Base-by-base conservation (phyloP, 2,888 invertebrate genomes). In the Adelognathus sp. region DNA sequence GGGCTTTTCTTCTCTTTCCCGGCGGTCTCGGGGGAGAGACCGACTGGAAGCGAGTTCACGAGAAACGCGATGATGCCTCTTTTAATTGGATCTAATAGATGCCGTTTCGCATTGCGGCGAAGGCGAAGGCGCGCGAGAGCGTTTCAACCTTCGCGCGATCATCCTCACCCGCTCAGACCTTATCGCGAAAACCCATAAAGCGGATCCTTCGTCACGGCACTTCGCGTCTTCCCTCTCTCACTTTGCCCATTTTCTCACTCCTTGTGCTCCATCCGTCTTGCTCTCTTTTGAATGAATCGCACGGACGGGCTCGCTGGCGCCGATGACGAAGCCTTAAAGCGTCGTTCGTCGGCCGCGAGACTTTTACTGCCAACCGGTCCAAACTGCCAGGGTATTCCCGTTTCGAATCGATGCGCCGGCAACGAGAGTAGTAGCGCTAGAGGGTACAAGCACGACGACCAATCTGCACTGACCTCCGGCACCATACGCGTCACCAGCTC, bases 71-170 rank as follows among this genome's bases (percentile, higher is more conserved):
- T 50, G 61, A 64, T 73, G 73, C 63, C 73, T 73, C 69, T 78
- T 78, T 78, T 78, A 78, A 78, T 78, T 78, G 77, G 77, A 73
- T 78, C 73, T 78, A 78, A 78, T 73, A 69, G 73, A 78, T 50
- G 73, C 77, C 56, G 31, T 36, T 72, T 77, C 36, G 66, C 46
- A 61, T 44, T 72, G 44, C 67, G 60, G 52, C 36, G 4, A 41
- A 11, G 39, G n/a, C 16, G 18, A 41, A 54, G 64, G 44, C 46
- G 44, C 46, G 63, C 46, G 46, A 60, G 50, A 74, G 58, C 56
- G 61, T 69, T 63, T 78, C 69, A 78, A 64, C 77, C 69, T 69
- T 78, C 63, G 69, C 31, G 77, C 77, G 69, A 78, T 73, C 73
- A 78, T 78, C 61, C 73, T 73, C 77, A 61, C 73, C 63, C 73